phyloP scores from a whole-genome alignment of 2,888 invertebrate genomes.

The Toxonevra muliebris region DNA sequence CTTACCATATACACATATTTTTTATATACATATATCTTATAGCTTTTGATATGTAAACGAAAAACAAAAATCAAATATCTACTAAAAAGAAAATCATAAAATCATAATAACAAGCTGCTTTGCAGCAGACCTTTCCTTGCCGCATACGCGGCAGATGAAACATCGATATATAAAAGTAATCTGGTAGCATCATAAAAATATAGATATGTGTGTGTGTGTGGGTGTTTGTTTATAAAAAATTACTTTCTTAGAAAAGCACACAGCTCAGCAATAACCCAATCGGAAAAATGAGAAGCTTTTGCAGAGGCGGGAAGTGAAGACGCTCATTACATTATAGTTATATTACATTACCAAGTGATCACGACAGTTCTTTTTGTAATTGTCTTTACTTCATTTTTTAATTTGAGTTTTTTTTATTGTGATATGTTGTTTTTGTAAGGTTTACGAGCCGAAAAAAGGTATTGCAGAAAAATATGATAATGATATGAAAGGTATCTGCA shows the following conservation, averaged over 20 bases:
- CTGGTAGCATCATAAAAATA: neutral
- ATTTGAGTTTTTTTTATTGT: no score
- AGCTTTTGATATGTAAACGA: neutral
- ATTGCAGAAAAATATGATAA: no score
- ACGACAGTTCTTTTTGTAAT: no score
- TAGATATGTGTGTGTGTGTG: neutral
- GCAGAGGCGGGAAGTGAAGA: no score
- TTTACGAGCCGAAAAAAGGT: no score
- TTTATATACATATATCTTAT: neutral
- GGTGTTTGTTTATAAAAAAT: neutral
- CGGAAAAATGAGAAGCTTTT: no score
- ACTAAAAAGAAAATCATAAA: conserved; percentile 27
- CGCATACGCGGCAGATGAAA: neutral
- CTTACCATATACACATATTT: neutral
- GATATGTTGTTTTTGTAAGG: no score
- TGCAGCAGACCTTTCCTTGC: neutral
- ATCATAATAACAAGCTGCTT: conserved; percentile 31
- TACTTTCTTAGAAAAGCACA: conserved; percentile 19
- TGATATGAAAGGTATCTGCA: no score
- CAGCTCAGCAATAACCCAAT: no score
- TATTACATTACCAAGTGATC: no score
- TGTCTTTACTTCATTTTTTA: no score
- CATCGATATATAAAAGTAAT: neutral
- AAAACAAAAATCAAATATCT: neutral
- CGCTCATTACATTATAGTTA: no score